These are phyloP conservation scores for Mellilla xanthometata DNA, from an alignment of 2,888 invertebrate genomes.

Conservation along the genomic window DNA sequence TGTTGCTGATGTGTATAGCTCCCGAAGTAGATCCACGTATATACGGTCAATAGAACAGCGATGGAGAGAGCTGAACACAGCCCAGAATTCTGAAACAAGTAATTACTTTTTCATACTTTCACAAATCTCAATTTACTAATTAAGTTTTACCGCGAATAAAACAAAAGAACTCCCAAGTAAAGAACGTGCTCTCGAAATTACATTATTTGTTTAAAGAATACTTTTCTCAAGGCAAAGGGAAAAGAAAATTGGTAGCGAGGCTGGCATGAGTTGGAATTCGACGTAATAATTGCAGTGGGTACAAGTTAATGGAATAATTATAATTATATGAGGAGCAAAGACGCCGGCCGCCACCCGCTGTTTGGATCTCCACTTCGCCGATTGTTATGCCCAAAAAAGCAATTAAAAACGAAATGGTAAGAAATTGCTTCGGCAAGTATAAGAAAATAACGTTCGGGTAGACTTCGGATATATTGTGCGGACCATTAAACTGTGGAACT, in stretches of 20 bases:
- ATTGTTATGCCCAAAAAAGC: constrained; percentile 77
- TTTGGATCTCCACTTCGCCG: constrained; percentile 51
- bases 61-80: too few species aligned
- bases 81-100: too few species aligned
- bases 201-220: constrained; percentile 21
- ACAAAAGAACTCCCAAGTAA: constrained; percentile 1
- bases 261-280: constrained; percentile 59
- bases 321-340: constrained; percentile 73
- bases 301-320: constrained; percentile 80
- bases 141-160: constrained; percentile 2
- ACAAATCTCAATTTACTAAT: too few species aligned
- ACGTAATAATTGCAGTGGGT: constrained; percentile 68
- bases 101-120: too few species aligned
- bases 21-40: too few species aligned
- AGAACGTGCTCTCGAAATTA: constrained; percentile 13
- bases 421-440: constrained; percentile 61
- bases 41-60: too few species aligned
- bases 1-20: too few species aligned
- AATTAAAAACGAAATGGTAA: constrained; percentile 71
- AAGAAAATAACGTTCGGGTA: constrained; percentile 39
- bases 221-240: constrained; percentile 17
- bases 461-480: constrained; percentile 19
- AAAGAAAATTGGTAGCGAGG: constrained; percentile 38
- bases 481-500: too few species aligned
- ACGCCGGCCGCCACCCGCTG: constrained; percentile 77